Evolutionary conservation across 2,888 invertebrate genomes (phyloP).

Genomic region (Acanthacorydalis orientalis): DNA sequence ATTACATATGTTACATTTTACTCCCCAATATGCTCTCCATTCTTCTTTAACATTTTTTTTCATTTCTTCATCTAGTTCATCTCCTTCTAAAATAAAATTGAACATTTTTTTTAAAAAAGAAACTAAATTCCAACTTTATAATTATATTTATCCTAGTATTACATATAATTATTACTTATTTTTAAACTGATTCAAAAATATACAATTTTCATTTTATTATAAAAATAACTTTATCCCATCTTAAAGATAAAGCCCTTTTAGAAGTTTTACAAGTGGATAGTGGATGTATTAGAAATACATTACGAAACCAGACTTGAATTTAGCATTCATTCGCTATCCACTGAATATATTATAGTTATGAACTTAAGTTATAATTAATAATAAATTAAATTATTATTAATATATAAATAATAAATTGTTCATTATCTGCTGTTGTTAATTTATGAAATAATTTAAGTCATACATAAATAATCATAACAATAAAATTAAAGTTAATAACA

Average conservation of each 20-base stretch:
- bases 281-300: too few relatives aligned
- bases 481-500: neutral
- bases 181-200: too few relatives aligned
- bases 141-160: neutral
- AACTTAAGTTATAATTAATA: neutral
- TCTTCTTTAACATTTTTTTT: conserved; percentile 30
- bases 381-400: neutral
- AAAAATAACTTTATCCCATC: too few relatives aligned
- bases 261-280: too few relatives aligned
- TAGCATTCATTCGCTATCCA: too few relatives aligned
- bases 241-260: too few relatives aligned
- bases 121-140: neutral
- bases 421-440: too few relatives aligned
- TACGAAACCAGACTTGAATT: too few relatives aligned
- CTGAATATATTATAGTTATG: neutral
- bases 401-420: too few relatives aligned
- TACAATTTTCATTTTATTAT: too few relatives aligned
- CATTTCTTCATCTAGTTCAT: conserved; percentile 21
- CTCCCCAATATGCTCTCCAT: conserved; percentile 30
- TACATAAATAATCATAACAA: too few relatives aligned
- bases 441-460: too few relatives aligned
- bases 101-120: neutral
- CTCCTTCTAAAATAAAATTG: conserved; percentile 13
- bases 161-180: neutral
- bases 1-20: conserved; percentile 36